These are phyloP conservation scores for Tyria jacobaeae DNA, from an alignment of 2,888 invertebrate species.

Conservation along the genomic window DNA sequence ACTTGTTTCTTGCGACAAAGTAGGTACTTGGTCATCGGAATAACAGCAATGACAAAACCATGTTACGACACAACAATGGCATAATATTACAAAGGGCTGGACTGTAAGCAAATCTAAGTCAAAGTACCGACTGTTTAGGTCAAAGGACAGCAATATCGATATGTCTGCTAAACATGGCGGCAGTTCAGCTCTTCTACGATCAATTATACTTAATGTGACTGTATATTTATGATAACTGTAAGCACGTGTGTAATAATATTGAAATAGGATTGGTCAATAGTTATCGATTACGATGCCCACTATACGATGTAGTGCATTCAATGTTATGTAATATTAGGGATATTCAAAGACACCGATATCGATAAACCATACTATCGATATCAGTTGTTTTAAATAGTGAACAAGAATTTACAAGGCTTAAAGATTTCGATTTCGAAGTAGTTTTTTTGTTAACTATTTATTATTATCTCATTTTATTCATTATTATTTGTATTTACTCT, in stretches of 20 bases:
- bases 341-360: neutral
- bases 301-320: conserved; percentile 4
- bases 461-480: too few relatives aligned
- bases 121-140: conserved; percentile 3
- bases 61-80: neutral
- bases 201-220: conserved; percentile 12
- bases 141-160: conserved; percentile 10
- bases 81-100: conserved; percentile 3
- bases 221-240: conserved; percentile 17
- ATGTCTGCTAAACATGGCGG: neutral
- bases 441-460: too few relatives aligned
- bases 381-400: neutral
- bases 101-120: neutral
- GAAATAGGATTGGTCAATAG: conserved; percentile 14
- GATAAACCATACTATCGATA: neutral
- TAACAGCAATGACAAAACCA: neutral
- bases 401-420: neutral
- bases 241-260: conserved; percentile 14
- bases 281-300: conserved; percentile 6
- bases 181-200: conserved; percentile 2
- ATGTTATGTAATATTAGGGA: neutral
- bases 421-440: neutral
- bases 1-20: too few relatives aligned
- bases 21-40: neutral
- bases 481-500: too few relatives aligned